Base-by-base conservation (phyloP, 1,140 invertebrate species). In the Dreissena rostriformis region DNA sequence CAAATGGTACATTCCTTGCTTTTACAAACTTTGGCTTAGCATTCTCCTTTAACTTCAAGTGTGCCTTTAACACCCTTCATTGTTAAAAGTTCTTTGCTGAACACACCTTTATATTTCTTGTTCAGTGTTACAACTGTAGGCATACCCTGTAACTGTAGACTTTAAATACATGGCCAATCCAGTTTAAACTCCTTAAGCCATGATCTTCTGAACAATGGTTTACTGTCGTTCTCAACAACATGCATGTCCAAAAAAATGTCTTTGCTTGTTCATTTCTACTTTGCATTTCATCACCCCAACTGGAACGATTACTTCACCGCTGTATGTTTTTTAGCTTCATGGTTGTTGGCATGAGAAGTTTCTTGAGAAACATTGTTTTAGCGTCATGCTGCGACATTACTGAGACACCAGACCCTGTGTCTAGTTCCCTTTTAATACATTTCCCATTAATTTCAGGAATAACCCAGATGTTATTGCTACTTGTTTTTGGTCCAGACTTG, bases 281-380 rank as follows among this genome's bases (percentile, higher is more conserved):
- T 57, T 57, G n/a, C 55, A 57, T 57, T 57, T 57, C 55, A 57
- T 57, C 55, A 57, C n/a, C 14, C 55, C 55, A 14, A 57, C n/a
- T 57, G 55, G 55, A 14, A 15, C 55, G n/a, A 57, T 57, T n/a
- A 57, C 14, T 57, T 57, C 55, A 57, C n/a, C 55, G n/a, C 55
- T 57, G n/a, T 57, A 57, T 57, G 55, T n/a, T 57, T n/a, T n/a
- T 57, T 15, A 57, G 55, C 55, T 57, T 57, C n/a, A 57, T 57
- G 14, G 14, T 57, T 14, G 55, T 57, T 57, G 55, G 55, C n/a
- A 57, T 15, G 14, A 57, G 14, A 15, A 14, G 14, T n/a, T 57
- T 57, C n/a, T n/a, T n/a, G 14, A n/a, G 55, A 57, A 57, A 57
- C 14, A 57, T 14, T 57, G 14, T n/a, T n/a, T 57, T 57, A n/a